Evolutionary conservation across 1,140 invertebrate genomes (phyloP), one percentile per base, ranked within the genome.

Genomic region (Meloidogyne floridensis): DNA sequence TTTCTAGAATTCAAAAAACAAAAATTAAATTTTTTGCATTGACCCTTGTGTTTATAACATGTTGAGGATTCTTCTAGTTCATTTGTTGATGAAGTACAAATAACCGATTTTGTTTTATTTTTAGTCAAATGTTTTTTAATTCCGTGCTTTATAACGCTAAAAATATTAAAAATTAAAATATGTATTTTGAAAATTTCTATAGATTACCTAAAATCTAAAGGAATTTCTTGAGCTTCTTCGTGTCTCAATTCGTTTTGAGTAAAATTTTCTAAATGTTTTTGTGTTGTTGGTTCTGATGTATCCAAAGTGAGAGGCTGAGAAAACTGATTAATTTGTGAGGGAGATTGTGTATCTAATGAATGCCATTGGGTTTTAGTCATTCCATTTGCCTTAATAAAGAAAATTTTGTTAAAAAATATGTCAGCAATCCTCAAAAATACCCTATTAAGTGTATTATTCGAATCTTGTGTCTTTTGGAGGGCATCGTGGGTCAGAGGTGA

Each of bases 21-120:
- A n/a, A n/a, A n/a, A 65, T 65, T 65, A n/a, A 65, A 65, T 65
- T 65, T n/a, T 65, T n/a, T 65, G 59, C 59, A 65, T 65, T 65
- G 59, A 65, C 59, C 59, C 59, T 65, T 65, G n/a, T 65, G 15
- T 65, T n/a, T 47, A 2, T 7, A 13, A 65, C 4, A 65, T 65
- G 15, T n/a, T 65, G 56, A 59, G 15, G 15, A 2, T 65, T 65
- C 59, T 65, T 65, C 20, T 20, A 1, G 20, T 20, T 20, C 59
- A 65, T 65, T 65, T 6, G 7, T 65, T n/a, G 15, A n/a, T n/a
- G 15, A n/a, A 6, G 13, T 65, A 65, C 59, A 65, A 65, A 65
- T 65, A n/a, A 65, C 59, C n/a, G 59, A 65, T n/a, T 65, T 65
- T 65, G 59, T 13, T 65, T 65, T 65, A 20, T 20, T 20, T 20